Percentiles rank a stretch among this genome's conserved stretches.
phyloP scores from a whole-genome alignment of 2,113 vertebrate genomes.

The Nesogale talazaci region DNA sequence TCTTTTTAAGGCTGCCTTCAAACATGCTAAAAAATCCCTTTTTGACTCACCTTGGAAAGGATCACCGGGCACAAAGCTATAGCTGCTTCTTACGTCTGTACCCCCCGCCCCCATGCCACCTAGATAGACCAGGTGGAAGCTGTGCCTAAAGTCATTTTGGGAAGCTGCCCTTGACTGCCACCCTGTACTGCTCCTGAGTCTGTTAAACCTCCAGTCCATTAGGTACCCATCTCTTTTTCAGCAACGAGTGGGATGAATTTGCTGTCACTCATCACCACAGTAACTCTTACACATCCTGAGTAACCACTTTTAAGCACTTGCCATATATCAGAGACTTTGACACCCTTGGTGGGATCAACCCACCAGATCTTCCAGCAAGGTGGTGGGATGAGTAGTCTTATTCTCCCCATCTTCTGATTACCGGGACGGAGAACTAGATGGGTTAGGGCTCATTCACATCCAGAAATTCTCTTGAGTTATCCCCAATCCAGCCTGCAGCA shows the following conservation, averaged over 20 bases:
- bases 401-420: background rate
- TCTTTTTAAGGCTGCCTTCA: slow-evolving; percentile 66
- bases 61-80: slow-evolving; percentile 9
- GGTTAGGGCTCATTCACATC: background rate
- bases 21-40: slow-evolving; percentile 57
- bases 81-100: slow-evolving; percentile 3
- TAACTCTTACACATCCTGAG: background rate
- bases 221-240: background rate
- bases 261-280: background rate
- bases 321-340: background rate
- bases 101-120: background rate
- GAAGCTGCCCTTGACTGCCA: background rate
- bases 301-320: background rate
- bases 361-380: background rate
- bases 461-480: background rate
- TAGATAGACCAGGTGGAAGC: background rate
- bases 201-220: background rate
- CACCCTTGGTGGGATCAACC: background rate
- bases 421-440: background rate
- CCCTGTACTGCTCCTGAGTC: background rate
- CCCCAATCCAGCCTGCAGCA: background rate
- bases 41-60: slow-evolving; percentile 61
- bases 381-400: background rate
- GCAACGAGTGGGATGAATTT: background rate
- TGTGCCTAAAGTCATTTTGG: slow-evolving; percentile 24